Evolutionary conservation across 2,888 invertebrate species (phyloP), one percentile per base, ranked within the genome.

Genomic region (Sipha maydis): DNA sequence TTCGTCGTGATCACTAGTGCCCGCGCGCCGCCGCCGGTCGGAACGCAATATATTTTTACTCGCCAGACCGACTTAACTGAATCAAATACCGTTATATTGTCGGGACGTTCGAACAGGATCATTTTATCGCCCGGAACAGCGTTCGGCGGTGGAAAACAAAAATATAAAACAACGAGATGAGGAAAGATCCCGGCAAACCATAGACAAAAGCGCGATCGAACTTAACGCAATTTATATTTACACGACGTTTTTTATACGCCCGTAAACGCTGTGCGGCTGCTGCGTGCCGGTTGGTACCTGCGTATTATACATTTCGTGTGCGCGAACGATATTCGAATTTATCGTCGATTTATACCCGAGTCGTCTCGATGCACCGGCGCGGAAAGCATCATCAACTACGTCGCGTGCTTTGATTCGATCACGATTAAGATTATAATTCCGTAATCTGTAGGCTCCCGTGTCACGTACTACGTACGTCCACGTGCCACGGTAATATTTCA

Each of bases 21-120:
- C 9, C 69, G 69, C n/a, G 14, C 69, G 73, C 38, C 34, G 34
- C 34, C 34, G 75, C 25, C 84, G 76, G 76, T 61, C 28, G 76
- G 28, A 7, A 77, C 8, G 41, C 31, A 77, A 77, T 48, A 48
- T 34, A 31, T 67, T 76, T 41, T 77, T 67, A 69, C 83, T 56
- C 83, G 28, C 75, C 11, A 84, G 75, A 84, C 75, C 83, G 75
- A 84, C 28, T 84, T 75, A 84, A 84, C 75, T 1, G 38, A 84
- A 84, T 84, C 73, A 38, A 75, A 83, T 73, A 38, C n/a, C 83
- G 75, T 75, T 28, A 19, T 0, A 38, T 21, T 25, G 61, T 25
- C 5, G 61, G 19, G 83, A 17, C 56, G 56, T 84, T 28, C 56
- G 28, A 84, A 75, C 28, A 14, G 5, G 28, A 75, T 75, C 28